Evolutionary conservation across 2,113 vertebrate genomes (phyloP).

Genomic region (Nothocercus nigrocapillus): DNA sequence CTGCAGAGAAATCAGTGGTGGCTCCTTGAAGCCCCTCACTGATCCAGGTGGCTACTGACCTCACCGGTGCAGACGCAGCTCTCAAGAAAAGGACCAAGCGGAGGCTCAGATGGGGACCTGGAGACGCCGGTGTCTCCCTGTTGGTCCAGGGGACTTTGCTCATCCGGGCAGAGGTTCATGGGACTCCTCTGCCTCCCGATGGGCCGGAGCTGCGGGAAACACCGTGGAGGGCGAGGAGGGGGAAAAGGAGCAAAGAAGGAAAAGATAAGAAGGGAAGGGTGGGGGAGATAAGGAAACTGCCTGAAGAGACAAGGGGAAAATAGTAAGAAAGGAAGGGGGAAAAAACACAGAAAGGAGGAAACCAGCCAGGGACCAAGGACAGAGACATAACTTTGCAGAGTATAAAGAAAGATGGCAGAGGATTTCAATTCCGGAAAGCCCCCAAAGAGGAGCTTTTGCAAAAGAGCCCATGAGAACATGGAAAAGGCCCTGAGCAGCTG

Average conservation of each 20-base stretch:
- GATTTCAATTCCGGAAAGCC: background rate
- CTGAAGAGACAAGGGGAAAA: background rate
- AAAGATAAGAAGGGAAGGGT: background rate
- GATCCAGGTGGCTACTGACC: background rate
- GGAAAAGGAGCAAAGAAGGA: background rate
- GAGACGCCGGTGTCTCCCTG: background rate
- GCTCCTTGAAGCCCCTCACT: background rate
- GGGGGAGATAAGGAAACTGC: background rate
- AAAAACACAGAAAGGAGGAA: background rate
- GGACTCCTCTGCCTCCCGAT: accelerated
- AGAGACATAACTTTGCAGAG: background rate
- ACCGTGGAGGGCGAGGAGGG: background rate
- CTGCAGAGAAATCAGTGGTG: background rate
- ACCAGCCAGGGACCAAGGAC: background rate
- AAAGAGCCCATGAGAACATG: background rate
- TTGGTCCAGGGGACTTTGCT: background rate
- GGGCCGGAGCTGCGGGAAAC: background rate
- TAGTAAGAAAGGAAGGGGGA: background rate
- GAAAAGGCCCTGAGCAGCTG: background rate
- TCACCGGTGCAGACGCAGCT: background rate
- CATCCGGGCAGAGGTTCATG: background rate
- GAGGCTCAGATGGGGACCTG: background rate
- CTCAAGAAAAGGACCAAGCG: background rate
- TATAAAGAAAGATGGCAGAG: background rate
- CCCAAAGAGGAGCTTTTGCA: background rate